Evolutionary conservation across 1,140 invertebrate species (phyloP), one percentile per base, ranked within the genome.

Genomic region (Papilio helenus): DNA sequence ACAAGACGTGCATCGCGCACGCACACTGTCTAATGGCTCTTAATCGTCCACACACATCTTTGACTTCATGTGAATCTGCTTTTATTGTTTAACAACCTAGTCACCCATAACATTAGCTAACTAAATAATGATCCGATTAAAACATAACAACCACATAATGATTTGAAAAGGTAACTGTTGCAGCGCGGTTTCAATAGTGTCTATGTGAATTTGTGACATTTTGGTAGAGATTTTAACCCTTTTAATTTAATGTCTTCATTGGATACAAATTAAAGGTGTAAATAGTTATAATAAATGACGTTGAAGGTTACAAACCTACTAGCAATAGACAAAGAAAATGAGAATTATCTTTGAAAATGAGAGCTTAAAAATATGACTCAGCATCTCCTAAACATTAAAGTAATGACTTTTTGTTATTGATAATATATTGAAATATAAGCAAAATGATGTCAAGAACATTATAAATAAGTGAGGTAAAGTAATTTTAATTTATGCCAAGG

Each of bases 401-500:
- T 55, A 55, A 49, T 49, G 14, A 55, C 20, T 26, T 61, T 61
- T 26, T 26, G 12, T 61, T 61, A 61, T 61, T 61, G 58, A 61
- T 61, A 61, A 61, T 61, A 61, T 26, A 61, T 61, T 61, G 58
- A 61, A 26, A 61, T 61, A 61, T 61, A 26, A 61, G 23, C 29
- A 61, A 61, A 61, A 61, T 26, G 23, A 61, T 61, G 58, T 61
- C 58, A 61, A 61, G 58, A 61, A 61, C 58, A 61, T 26, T 26
- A 12, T 61, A 61, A 61, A 23, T 61, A 61, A 61, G 20, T 61
- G 23, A 61, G 58, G 58, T 61, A 61, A 61, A 26, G 58, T 61
- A 61, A 14, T 61, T 61, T 61, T 61, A 61, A 61, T 61, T 61
- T 61, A 61, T 61, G 58, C 58, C 58, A 61, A 61, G 58, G 58